phyloP scores from a whole-genome alignment of 2,113 vertebrate genomes.

The Ameiurus melas region DNA sequence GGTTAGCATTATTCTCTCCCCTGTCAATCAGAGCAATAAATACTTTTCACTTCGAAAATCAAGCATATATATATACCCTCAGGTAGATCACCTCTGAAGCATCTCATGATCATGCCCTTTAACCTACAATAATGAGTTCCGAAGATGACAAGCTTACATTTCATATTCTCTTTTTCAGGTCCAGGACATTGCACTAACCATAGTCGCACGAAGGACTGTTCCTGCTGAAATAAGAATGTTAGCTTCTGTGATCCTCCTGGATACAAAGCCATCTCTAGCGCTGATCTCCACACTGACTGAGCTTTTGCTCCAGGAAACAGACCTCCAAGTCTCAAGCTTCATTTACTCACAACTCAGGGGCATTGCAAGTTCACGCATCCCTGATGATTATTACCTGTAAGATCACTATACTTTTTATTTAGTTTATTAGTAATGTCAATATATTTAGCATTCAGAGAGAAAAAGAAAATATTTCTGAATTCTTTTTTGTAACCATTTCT shows the following conservation, averaged over 20 bases:
- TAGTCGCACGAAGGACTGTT: constrained; percentile 71
- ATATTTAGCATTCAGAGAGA: background rate
- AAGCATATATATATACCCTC: background rate
- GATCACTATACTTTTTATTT: constrained; percentile 39
- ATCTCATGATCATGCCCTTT: background rate
- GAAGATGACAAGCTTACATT: background rate
- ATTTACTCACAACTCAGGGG: constrained; percentile 76
- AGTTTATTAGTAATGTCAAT: background rate
- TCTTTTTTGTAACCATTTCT: constrained; percentile 3
- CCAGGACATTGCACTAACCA: constrained; percentile 72
- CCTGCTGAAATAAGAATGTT: constrained; percentile 73
- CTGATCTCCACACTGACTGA: constrained; percentile 72
- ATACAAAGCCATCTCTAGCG: constrained; percentile 75
- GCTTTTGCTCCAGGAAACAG: constrained; percentile 71
- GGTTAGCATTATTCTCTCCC: background rate
- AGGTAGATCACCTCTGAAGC: background rate
- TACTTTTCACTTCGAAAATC: background rate
- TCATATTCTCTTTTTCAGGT: constrained; percentile 68
- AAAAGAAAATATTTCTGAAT: background rate
- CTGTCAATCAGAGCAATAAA: background rate
- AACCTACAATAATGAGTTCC: background rate
- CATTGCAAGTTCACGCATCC: constrained; percentile 71
- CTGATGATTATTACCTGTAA: constrained; percentile 77
- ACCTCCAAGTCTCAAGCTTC: constrained; percentile 78
- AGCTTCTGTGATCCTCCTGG: constrained; percentile 77